Evolutionary conservation across 1,140 invertebrate species (phyloP).

Genomic region (Caenorhabditis latens): DNA sequence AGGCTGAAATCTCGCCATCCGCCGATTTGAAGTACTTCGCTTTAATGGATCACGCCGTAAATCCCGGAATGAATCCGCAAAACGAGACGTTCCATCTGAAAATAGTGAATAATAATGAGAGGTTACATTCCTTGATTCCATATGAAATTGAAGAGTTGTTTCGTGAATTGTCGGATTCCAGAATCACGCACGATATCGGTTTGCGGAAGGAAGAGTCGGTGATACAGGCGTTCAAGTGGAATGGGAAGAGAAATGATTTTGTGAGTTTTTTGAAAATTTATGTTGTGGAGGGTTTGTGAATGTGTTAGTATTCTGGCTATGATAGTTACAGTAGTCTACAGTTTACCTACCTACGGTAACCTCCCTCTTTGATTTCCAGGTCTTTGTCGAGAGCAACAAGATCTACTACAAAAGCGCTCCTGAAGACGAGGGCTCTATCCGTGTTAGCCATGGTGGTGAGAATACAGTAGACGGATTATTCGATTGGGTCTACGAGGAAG

Average conservation of each 20-base stretch:
- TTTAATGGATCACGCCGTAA: neutral
- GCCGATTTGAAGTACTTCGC: slow-evolving; percentile 24
- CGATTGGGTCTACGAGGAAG: slow-evolving; percentile 77
- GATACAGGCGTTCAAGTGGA: slow-evolving; percentile 47
- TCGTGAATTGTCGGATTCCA: slow-evolving; percentile 45
- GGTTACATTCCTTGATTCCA: slow-evolving; percentile 12
- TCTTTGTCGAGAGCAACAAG: slow-evolving; percentile 72
- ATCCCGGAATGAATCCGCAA: slow-evolving; percentile 47
- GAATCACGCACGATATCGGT: slow-evolving; percentile 32
- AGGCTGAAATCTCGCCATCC: slow-evolving; percentile 9
- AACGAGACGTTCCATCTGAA: slow-evolving; percentile 47
- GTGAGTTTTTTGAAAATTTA: neutral
- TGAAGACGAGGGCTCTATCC: neutral
- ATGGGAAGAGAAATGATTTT: slow-evolving; percentile 16
- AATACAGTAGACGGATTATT: slow-evolving; percentile 65
- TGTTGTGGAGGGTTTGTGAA: neutral
- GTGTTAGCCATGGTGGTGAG: slow-evolving; percentile 34
- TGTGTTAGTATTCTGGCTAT: too few relatives aligned
- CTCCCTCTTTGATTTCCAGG: slow-evolving; percentile 62
- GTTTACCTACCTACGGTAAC: too few relatives aligned
- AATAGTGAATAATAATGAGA: slow-evolving; percentile 52
- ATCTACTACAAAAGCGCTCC: slow-evolving; percentile 71
- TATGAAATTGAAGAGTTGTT: slow-evolving; percentile 27
- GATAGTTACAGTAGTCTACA: neutral
- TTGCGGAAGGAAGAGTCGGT: slow-evolving; percentile 19